These are phyloP conservation scores for Drosophila persimilis DNA, from an alignment of 1,140 invertebrate species.

Conservation along the genomic window DNA sequence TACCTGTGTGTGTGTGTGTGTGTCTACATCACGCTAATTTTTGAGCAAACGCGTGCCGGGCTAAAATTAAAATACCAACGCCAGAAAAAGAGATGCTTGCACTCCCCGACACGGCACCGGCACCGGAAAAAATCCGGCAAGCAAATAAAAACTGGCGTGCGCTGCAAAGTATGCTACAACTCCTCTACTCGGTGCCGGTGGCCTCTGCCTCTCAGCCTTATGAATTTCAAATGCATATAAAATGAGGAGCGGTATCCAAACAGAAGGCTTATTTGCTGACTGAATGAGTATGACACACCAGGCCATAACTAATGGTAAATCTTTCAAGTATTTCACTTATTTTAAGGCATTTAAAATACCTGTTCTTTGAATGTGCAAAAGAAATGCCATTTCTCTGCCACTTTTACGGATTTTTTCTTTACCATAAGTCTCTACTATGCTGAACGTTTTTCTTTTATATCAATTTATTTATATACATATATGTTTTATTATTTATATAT, in stretches of 20 bases:
- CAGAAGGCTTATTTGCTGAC: neutral
- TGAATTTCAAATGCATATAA: conserved; percentile 40
- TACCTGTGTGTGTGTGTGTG: conserved; percentile 9
- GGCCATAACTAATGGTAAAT: conserved; percentile 4
- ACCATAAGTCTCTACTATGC: too few relatives aligned
- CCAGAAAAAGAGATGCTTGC: conserved; percentile 14
- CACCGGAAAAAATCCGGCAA: conserved; percentile 8
- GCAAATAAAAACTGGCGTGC: conserved; percentile 27
- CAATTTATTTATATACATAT: too few relatives aligned
- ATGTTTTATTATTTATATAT: too few relatives aligned
- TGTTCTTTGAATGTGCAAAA: too few relatives aligned
- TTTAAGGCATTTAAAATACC: too few relatives aligned
- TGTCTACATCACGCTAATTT: conserved; percentile 60
- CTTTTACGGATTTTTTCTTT: too few relatives aligned
- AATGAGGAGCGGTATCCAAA: conserved; percentile 2
- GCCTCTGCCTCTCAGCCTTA: neutral
- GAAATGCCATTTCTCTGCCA: too few relatives aligned
- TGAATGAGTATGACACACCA: neutral
- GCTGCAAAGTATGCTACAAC: conserved; percentile 32
- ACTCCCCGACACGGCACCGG: neutral
- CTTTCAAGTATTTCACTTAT: too few relatives aligned
- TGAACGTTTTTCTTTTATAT: too few relatives aligned
- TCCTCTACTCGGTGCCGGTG: conserved; percentile 8
- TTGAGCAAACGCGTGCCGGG: conserved; percentile 53
- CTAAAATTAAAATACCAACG: conserved; percentile 61